Percentiles rank a stretch among this genome's conserved stretches.
phyloP scores from a whole-genome alignment of 2,888 invertebrate species.

The Eupithecia centaureata region DNA sequence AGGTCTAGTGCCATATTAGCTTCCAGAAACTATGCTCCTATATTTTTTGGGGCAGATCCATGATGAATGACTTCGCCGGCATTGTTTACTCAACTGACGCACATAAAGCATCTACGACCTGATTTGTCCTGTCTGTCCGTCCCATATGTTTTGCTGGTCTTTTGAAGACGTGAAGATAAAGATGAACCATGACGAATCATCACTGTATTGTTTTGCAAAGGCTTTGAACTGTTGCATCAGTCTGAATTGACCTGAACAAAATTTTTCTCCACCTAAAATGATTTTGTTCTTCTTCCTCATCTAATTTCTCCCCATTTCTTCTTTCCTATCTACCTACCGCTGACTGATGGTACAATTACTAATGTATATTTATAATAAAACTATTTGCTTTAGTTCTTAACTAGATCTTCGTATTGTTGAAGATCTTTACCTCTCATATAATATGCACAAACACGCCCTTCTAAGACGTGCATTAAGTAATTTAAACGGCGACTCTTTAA shows the following conservation, averaged over 20 bases:
- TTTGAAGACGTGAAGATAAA: background rate
- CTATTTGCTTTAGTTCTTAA: background rate
- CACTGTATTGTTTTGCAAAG: background rate
- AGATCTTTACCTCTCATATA: background rate
- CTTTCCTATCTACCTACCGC: background rate
- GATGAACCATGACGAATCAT: background rate
- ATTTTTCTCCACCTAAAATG: too few species aligned
- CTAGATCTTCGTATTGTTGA: background rate
- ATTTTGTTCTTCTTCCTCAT: too few species aligned
- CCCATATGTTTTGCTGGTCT: background rate
- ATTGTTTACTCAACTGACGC: slow-evolving; percentile 38
- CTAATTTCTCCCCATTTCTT: background rate
- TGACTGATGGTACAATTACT: background rate
- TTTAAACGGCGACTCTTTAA: slow-evolving; percentile 47
- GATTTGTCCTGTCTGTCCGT: slow-evolving; percentile 18
- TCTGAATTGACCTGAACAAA: too few species aligned
- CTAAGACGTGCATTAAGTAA: slow-evolving; percentile 41
- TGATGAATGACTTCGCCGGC: slow-evolving; percentile 22
- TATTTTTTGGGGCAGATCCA: slow-evolving; percentile 21
- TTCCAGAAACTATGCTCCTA: background rate
- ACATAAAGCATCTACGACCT: slow-evolving; percentile 25
- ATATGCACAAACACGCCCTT: slow-evolving; percentile 29
- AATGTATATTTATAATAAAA: background rate
- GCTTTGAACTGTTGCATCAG: too few species aligned
- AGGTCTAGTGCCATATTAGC: background rate